These are phyloP conservation scores for Andrena marginata DNA, from an alignment of 2,888 invertebrate species.

Conservation along the genomic window DNA sequence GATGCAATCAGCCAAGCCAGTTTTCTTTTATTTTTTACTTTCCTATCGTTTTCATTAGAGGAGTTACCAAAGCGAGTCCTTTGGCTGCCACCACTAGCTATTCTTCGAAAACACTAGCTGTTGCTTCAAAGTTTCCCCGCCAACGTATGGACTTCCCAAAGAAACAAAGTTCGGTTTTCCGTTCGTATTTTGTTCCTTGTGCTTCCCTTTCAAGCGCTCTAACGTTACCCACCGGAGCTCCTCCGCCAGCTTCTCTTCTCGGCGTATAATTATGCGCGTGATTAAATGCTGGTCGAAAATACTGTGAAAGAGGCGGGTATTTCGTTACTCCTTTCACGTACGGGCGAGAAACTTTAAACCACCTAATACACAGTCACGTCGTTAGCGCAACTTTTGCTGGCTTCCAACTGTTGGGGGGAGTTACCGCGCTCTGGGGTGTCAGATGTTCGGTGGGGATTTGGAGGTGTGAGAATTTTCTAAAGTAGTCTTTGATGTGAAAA, in stretches of 20 bases:
- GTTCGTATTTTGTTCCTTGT: constrained; percentile 5
- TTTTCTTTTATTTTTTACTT: no score
- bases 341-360: no score
- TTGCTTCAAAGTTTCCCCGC: constrained; percentile 14
- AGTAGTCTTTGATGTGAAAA: no score
- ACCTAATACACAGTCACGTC: no score
- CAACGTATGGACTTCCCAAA: background rate
- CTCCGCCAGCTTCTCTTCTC: background rate
- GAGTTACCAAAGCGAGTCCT: background rate
- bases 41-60: background rate
- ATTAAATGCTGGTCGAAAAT: background rate
- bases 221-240: background rate
- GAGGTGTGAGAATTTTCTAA: no score
- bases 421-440: no score
- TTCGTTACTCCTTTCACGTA: background rate
- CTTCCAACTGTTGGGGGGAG: no score
- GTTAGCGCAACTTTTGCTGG: no score
- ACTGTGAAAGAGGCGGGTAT: background rate
- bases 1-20: no score
- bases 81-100: background rate
- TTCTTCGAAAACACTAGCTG: background rate
- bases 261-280: constrained; percentile 34
- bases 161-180: background rate
- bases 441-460: no score
- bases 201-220: background rate